phyloP scores from a whole-genome alignment of 2,113 vertebrate species.

The Gopherus evgoodei region DNA sequence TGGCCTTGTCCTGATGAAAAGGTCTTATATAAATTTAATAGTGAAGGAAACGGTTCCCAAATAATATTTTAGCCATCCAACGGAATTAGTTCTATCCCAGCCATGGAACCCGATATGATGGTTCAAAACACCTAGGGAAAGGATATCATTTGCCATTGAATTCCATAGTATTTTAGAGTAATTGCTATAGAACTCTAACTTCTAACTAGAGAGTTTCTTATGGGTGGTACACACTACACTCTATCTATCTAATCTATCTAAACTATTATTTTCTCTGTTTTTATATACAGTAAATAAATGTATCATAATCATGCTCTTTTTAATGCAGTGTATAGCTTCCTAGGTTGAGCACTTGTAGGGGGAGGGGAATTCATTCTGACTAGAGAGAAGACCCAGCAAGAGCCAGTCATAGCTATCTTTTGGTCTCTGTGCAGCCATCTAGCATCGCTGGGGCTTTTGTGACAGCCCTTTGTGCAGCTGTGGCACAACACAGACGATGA shows the following conservation, averaged over 20 bases:
- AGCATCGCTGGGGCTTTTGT: no score
- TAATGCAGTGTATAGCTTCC: background rate
- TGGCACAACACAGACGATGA: no score
- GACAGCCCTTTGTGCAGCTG: no score
- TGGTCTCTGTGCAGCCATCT: background rate
- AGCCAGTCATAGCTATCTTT: background rate
- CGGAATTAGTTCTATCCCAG: background rate
- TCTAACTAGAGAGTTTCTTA: background rate
- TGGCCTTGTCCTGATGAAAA: background rate
- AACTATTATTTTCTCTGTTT: background rate
- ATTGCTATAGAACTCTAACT: background rate
- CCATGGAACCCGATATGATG: background rate
- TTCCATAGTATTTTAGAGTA: background rate
- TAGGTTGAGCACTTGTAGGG: background rate
- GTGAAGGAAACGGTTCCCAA: background rate
- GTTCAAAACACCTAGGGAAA: background rate
- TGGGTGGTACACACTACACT: background rate
- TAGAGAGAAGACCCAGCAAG: background rate
- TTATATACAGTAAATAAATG: accelerated
- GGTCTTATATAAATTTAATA: background rate
- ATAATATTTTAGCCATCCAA: background rate
- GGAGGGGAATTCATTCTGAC: background rate
- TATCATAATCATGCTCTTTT: background rate
- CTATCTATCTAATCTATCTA: no score
- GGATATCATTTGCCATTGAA: background rate